Evolutionary conservation across 2,888 invertebrate species (phyloP).

Genomic region (Cyclophora punctaria): DNA sequence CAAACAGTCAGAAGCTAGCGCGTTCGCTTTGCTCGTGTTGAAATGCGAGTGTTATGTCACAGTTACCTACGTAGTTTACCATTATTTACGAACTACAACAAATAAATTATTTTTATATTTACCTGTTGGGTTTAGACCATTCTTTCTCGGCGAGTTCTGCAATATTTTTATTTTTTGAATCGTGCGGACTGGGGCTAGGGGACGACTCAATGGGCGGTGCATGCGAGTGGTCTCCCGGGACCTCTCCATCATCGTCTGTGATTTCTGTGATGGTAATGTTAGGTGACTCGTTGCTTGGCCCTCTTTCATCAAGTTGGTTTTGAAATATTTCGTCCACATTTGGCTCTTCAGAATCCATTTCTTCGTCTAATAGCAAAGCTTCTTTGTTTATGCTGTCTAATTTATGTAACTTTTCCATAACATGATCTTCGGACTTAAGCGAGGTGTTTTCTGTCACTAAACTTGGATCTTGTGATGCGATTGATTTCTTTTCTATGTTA

Average conservation of each 20-base stretch:
- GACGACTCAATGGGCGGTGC: slow-evolving; percentile 57
- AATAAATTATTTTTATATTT: slow-evolving; percentile 27
- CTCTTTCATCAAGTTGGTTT: slow-evolving; percentile 55
- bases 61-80: slow-evolving; percentile 31
- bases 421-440: slow-evolving; percentile 50
- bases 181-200: slow-evolving; percentile 58
- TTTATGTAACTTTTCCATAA: slow-evolving; percentile 66
- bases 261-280: slow-evolving; percentile 70
- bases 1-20: slow-evolving; percentile 62
- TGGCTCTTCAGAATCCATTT: slow-evolving; percentile 58
- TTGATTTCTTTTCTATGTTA: slow-evolving; percentile 54
- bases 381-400: slow-evolving; percentile 46
- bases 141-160: slow-evolving; percentile 41
- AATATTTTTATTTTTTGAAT: slow-evolving; percentile 37
- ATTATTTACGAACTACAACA: slow-evolving; percentile 13
- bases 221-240: slow-evolving; percentile 32
- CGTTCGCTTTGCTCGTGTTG: slow-evolving; percentile 66
- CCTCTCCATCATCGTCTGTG: slow-evolving; percentile 50
- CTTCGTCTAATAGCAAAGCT: slow-evolving; percentile 52
- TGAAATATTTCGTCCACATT: slow-evolving; percentile 63
- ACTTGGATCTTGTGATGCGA: slow-evolving; percentile 65
- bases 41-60: slow-evolving; percentile 59
- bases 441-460: slow-evolving; percentile 55
- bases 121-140: slow-evolving; percentile 72
- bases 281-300: slow-evolving; percentile 51